Percentiles rank a stretch among this genome's conserved stretches.
phyloP scores from a whole-genome alignment of 2,888 invertebrate species.

The Iphiclides podalirius region DNA sequence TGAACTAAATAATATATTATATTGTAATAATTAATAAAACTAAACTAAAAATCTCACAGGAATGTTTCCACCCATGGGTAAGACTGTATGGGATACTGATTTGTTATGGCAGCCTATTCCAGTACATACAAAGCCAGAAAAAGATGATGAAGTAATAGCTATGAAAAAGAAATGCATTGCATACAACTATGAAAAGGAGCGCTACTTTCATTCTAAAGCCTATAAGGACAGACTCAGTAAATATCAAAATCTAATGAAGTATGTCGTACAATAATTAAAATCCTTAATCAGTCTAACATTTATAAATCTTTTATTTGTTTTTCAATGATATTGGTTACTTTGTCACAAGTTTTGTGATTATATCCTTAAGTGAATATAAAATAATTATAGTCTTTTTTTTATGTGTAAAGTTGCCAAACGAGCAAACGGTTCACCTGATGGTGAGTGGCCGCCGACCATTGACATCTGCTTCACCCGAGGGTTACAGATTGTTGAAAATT shows the following conservation, averaged over 20 bases:
- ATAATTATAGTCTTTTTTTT: no score
- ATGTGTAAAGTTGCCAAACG: no score
- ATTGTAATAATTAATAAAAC: background rate
- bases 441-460: no score
- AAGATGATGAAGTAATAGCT: constrained; percentile 80
- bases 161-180: constrained; percentile 84
- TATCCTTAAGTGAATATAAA: no score
- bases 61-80: constrained; percentile 82
- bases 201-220: constrained; percentile 69
- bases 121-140: constrained; percentile 83
- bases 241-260: constrained; percentile 82
- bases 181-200: constrained; percentile 78
- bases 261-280: constrained; percentile 35
- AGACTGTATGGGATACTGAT: constrained; percentile 80
- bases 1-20: background rate
- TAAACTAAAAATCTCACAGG: constrained; percentile 56
- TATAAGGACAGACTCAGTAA: constrained; percentile 78
- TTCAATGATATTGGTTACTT: no score
- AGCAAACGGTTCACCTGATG: no score
- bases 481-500: no score
- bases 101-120: constrained; percentile 90
- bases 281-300: no score
- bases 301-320: no score
- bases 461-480: no score
- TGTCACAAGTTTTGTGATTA: no score